Evolutionary conservation across 2,888 invertebrate genomes (phyloP), one percentile per base, ranked within the genome.

Genomic region (Diabrotica balteata): DNA sequence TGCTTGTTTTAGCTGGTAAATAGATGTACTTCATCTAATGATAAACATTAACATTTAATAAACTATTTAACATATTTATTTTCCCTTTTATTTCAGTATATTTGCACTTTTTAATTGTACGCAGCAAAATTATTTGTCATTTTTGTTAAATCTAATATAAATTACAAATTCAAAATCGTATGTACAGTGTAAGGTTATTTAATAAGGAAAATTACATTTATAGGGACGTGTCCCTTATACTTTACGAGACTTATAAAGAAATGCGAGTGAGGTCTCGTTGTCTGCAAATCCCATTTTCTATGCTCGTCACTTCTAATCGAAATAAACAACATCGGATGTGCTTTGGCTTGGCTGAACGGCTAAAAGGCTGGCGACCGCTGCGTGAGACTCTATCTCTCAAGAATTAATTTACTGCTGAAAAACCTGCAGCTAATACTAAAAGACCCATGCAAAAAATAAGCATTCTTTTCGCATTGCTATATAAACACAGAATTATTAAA

Each of bases 321-420:
- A 59, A 59, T 59, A 59, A 59, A 59, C 59, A 59, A 50, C 44
- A 44, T 50, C 51, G 43, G 8, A 54, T 54, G 54, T 44, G 54
- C 10, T 8, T 44, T 8, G 11, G 54, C 54, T n/a, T 54, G 44
- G 11, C 43, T 54, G 43, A 43, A 7, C 32, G 8, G 54, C 43
- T 54, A n/a, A 43, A 42, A 11, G 42, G 43, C 42, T n/a, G n/a
- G 43, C 47, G 47, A 10, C 47, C 47, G 47, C 47, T 10, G 8
- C 47, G 10, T 9, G 47, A 32, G 32, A 32, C 32, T 32, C 32
- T 32, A 32, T 32, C 32, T 32, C 32, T 32, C 32, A 32, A 32
- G 32, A 32, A 32, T 32, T 32, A 32, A 32, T 32, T 32, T 32
- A 32, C 32, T 32, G 32, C 32, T 32, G 32, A 32, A 32, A 32